These are phyloP conservation scores for Fulmarus glacialis DNA, from an alignment of 2,113 vertebrate genomes.

Conservation along the genomic window DNA sequence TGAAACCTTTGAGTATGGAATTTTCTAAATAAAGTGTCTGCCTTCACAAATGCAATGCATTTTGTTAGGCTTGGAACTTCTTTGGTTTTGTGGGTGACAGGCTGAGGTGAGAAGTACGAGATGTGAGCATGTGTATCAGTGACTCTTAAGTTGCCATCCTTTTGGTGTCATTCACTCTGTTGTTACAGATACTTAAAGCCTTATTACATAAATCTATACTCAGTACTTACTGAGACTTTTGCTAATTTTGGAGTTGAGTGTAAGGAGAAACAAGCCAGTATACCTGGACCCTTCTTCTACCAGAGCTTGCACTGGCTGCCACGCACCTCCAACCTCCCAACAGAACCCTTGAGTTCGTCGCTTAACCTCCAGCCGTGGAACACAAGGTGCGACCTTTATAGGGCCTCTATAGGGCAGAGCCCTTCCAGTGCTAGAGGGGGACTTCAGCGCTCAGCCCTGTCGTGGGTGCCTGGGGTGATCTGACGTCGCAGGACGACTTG, in stretches of 20 bases:
- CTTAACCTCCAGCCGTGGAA: background rate
- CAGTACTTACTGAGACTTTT: background rate
- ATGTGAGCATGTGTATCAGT: background rate
- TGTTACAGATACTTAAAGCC: background rate
- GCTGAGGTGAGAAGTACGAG: fast-evolving
- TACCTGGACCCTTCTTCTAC: background rate
- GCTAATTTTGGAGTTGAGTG: background rate
- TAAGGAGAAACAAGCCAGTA: background rate
- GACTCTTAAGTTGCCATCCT: background rate
- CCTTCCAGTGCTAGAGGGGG: fast-evolving
- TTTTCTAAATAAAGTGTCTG: background rate
- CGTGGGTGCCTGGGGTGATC: fast-evolving
- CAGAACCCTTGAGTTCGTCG: fast-evolving
- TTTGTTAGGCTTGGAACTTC: background rate
- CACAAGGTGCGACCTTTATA: background rate
- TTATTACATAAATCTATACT: background rate
- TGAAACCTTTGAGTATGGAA: background rate
- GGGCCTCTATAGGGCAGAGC: background rate
- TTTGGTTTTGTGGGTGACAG: background rate
- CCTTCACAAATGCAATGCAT: background rate
- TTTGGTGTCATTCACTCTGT: background rate
- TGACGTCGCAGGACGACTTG: background rate
- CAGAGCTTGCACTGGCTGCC: background rate
- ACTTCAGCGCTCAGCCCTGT: background rate
- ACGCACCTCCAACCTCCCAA: fast-evolving